Percentiles rank a stretch among this genome's conserved stretches.
phyloP scores from a whole-genome alignment of 2,797 vertebrate genomes.

The Odontamblyopus lacepedii region DNA sequence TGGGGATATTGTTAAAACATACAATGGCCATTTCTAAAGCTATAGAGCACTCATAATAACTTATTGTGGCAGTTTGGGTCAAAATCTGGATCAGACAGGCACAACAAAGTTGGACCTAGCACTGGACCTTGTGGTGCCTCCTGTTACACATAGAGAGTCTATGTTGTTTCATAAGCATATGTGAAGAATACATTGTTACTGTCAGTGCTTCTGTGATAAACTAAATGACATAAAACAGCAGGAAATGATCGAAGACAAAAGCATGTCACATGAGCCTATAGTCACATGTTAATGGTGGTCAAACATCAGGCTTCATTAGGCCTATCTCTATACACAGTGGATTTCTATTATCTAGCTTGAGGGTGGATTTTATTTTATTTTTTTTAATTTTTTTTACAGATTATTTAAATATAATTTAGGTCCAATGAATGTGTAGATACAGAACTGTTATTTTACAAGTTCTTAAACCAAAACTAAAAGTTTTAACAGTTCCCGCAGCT shows the following conservation, averaged over 20 bases:
- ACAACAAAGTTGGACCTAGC: neutral
- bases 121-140: neutral
- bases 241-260: neutral
- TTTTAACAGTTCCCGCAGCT: no score
- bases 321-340: neutral
- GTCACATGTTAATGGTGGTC: neutral
- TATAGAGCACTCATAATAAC: neutral
- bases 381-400: neutral
- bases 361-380: no score
- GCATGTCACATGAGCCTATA: neutral
- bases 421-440: no score
- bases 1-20: slow-evolving; percentile 24
- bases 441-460: no score
- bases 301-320: neutral
- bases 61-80: neutral
- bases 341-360: neutral
- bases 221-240: neutral
- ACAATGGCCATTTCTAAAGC: slow-evolving; percentile 32
- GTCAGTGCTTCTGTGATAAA: neutral
- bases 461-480: no score
- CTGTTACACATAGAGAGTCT: neutral
- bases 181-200: neutral
- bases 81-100: neutral
- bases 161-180: neutral
- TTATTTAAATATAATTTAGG: no score